A percentile compares a stretch with the other conserved stretches of the same genome.
Conservation (phyloP, 2,113 vertebrate genomes). For the Psophia crepitans region DNA sequence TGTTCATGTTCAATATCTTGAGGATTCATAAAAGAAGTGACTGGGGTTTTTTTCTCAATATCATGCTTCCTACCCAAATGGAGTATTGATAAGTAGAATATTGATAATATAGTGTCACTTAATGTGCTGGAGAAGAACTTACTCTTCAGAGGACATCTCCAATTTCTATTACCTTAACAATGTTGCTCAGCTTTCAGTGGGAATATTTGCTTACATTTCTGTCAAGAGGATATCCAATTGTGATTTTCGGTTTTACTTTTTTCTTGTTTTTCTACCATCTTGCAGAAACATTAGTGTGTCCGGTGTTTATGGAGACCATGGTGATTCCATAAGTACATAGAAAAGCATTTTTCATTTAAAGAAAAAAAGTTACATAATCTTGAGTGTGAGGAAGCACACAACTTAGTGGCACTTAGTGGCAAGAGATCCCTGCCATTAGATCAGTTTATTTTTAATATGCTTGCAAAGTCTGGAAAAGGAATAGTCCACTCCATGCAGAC, state of each 20-base stretch:
- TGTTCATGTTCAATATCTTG: neutral
- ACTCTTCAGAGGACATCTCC: neutral
- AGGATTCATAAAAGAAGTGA: neutral
- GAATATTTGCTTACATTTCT: neutral
- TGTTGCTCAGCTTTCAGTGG: neutral
- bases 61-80: neutral
- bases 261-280: neutral
- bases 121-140: neutral
- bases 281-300: neutral
- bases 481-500: neutral
- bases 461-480: conserved; percentile 11
- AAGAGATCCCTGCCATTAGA: neutral
- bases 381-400: neutral
- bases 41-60: rapidly evolving
- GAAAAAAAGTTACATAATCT: neutral
- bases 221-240: neutral
- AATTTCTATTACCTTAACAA: neutral
- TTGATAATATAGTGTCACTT: neutral
- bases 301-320: neutral
- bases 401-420: neutral
- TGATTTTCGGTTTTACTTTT: neutral
- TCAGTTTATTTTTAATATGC: conserved; percentile 38
- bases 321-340: neutral
- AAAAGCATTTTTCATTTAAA: neutral
- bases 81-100: rapidly evolving